Base-by-base conservation (phyloP, 2,888 invertebrate genomes). In the Willowsia nigromaculata region DNA sequence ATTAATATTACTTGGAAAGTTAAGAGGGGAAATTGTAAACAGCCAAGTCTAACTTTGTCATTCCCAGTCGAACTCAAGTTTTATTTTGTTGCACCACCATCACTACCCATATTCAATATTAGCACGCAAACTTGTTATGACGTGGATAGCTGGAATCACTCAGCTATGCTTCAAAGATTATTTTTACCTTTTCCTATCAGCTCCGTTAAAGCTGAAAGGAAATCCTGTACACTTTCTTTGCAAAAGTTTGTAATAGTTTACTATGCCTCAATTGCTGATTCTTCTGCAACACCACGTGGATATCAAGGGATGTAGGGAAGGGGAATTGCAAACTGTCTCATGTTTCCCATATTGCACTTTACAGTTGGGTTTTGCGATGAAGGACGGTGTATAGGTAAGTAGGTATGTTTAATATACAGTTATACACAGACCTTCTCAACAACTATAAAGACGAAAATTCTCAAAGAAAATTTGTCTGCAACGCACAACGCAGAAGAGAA, bases 251-350 rank as follows among this genome's bases (percentile, higher is more conserved):
- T 15, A 30, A 15, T 27, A n/a, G n/a, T n/a, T n/a, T n/a, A n/a
- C n/a, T n/a, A n/a, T n/a, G n/a, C 13, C 9, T 56, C n/a, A 18
- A n/a, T 3, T 53, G 3, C 53, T 53, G 15, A 2, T 25, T 2
- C 7, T 11, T 13, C 13, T 15, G 59, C 59, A 27, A 4, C 15
- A 1, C n/a, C 25, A 59, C 25, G 15, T 25, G 25, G 25, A 33
- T 1, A 37, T 27, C 25, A 7, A 4, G 27, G 27, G 27, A 25
- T 27, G 22, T 4, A 33, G 56, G 56, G 18, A 65, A 65, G 15
- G 62, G 71, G 40, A 68, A 68, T 9, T 68, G 22, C 13, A 71
- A 25, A 40, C 43, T 22, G 74, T 47, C 74, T 74, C 47, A 74
- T 1, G 0, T 47, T 47, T 25, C 74, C 47, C 74, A 25, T 7